Conservation (phyloP, 2,888 invertebrate species). For the Trissoscelio sp. region DNA sequence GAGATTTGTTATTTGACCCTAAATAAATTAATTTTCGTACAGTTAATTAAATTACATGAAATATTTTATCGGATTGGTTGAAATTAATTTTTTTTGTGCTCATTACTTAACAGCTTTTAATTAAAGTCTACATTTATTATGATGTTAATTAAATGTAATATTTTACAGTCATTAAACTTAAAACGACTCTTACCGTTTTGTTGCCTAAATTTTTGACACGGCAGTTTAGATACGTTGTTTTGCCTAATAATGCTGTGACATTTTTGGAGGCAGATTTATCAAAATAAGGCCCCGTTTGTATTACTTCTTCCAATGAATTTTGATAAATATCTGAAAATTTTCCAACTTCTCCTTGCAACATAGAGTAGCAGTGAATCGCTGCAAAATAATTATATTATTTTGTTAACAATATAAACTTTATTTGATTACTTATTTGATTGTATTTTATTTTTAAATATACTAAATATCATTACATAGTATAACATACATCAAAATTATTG, state of each 20-base stretch:
- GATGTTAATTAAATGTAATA: too few relatives aligned
- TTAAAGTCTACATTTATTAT: slow-evolving; percentile 7
- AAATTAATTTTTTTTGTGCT: slow-evolving; percentile 14
- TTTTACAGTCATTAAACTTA: too few relatives aligned
- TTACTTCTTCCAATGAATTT: slow-evolving; percentile 83
- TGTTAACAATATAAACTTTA: neutral
- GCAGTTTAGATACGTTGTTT: slow-evolving; percentile 95
- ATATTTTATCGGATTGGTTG: slow-evolving; percentile 5
- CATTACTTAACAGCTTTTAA: slow-evolving; percentile 8
- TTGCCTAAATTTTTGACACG: slow-evolving; percentile 95
- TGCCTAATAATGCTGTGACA: slow-evolving; percentile 93
- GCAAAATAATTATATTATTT: slow-evolving; percentile 69
- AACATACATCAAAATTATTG: too few relatives aligned
- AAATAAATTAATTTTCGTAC: slow-evolving; percentile 1
- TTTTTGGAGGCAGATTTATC: slow-evolving; percentile 90
- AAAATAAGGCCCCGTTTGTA: slow-evolving; percentile 89
- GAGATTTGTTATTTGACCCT: slow-evolving; percentile 14
- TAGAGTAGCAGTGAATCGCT: slow-evolving; percentile 77
- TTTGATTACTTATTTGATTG: too few relatives aligned
- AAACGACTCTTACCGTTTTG: slow-evolving; percentile 90
- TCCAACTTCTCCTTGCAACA: slow-evolving; percentile 76
- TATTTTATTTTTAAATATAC: too few relatives aligned
- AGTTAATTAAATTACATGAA: slow-evolving; percentile 17
- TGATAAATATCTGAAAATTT: slow-evolving; percentile 83
- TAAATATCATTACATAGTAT: too few relatives aligned